A percentile compares a stretch with the other conserved stretches of the same genome.
Evolutionary conservation across 2,113 vertebrate genomes (phyloP).

Genomic region (Lamprotornis superbus): DNA sequence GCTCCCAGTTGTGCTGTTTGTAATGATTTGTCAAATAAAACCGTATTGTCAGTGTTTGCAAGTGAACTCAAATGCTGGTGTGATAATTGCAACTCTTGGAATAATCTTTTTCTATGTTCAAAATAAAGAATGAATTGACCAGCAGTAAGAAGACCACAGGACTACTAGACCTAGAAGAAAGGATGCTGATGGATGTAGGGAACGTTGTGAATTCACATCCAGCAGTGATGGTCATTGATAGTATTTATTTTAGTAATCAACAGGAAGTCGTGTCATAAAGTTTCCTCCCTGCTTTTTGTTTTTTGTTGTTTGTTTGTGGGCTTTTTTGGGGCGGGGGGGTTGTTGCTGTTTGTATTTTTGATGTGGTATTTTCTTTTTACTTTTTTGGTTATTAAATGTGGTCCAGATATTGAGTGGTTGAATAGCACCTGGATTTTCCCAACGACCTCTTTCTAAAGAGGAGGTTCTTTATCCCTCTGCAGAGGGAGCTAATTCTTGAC

Average conservation of each 20-base stretch:
- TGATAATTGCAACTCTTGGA: background rate
- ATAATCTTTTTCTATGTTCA: background rate
- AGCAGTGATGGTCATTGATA: background rate
- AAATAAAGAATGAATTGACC: background rate
- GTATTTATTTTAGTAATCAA: background rate
- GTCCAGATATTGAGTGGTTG: background rate
- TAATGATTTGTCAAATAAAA: background rate
- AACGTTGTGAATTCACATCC: background rate
- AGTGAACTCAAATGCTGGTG: background rate
- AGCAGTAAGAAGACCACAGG: background rate
- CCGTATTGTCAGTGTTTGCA: background rate
- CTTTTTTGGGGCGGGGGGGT: background rate
- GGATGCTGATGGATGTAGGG: background rate
- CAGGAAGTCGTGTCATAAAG: background rate
- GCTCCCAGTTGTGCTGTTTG: background rate
- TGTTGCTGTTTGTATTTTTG: background rate
- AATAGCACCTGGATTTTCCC: background rate
- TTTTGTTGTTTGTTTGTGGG: background rate
- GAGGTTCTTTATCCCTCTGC: background rate
- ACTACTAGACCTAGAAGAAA: background rate
- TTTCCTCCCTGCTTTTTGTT: rapidly evolving
- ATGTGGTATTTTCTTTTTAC: background rate
- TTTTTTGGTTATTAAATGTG: background rate
- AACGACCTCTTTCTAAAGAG: background rate
- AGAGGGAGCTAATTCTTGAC: background rate